phyloP scores from a whole-genome alignment of 2,888 invertebrate genomes.

The Drosophila suboccidentalis region DNA sequence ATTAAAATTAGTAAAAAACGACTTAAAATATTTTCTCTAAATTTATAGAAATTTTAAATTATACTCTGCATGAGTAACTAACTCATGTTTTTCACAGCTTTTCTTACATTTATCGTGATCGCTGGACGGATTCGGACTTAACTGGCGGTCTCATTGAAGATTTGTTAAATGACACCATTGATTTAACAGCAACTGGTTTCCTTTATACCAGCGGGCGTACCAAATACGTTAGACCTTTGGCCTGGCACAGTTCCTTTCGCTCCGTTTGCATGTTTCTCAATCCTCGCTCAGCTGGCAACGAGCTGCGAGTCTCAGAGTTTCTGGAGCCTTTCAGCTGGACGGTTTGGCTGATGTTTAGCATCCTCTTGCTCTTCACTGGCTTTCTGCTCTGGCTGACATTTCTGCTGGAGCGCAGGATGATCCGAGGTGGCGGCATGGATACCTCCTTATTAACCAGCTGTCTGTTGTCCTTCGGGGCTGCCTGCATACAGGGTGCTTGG shows the following conservation, averaged over 20 bases:
- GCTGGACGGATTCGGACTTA: slow-evolving; percentile 70
- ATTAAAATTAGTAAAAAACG: no score
- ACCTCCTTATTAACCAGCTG: slow-evolving; percentile 81
- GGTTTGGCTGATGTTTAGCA: slow-evolving; percentile 87
- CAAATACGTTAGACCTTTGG: slow-evolving; percentile 48
- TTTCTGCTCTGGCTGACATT: slow-evolving; percentile 84
- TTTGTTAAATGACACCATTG: slow-evolving; percentile 64
- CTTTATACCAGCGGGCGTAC: slow-evolving; percentile 54
- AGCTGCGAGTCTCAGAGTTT: slow-evolving; percentile 87
- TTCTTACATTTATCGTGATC: slow-evolving; percentile 57
- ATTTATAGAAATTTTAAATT: no score
- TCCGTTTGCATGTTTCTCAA: slow-evolving; percentile 87
- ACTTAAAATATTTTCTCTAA: no score
- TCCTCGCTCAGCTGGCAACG: slow-evolving; percentile 86
- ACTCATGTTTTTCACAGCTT: slow-evolving; percentile 48
- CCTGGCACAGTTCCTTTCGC: slow-evolving; percentile 69
- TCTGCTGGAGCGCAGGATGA: slow-evolving; percentile 59
- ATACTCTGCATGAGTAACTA: background rate
- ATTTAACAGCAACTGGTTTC: slow-evolving; percentile 64
- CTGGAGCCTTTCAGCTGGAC: slow-evolving; percentile 87
- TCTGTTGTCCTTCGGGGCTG: slow-evolving; percentile 86
- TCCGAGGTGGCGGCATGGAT: slow-evolving; percentile 23
- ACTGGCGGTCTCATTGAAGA: slow-evolving; percentile 79
- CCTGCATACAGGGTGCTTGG: slow-evolving; percentile 86
- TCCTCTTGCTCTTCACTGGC: slow-evolving; percentile 82